A percentile compares a stretch with the other conserved stretches of the same genome.
phyloP scores from a whole-genome alignment of 2,797 vertebrate species.

The Nannoperca australis region DNA sequence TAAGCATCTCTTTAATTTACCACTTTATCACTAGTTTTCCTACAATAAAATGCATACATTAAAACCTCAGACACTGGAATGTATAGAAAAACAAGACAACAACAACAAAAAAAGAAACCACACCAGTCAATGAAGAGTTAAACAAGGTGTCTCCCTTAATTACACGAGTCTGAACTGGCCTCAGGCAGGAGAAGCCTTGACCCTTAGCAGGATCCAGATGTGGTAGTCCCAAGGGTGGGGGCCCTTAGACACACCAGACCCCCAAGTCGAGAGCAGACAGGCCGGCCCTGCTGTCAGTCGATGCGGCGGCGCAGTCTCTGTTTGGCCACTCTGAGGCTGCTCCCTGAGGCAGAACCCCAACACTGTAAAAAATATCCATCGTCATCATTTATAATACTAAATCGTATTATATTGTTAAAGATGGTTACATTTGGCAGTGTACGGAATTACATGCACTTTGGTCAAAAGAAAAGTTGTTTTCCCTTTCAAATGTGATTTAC shows the following conservation, averaged over 20 bases:
- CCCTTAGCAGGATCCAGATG: constrained; percentile 99
- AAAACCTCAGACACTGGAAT: constrained; percentile 61
- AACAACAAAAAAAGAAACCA: constrained; percentile 51
- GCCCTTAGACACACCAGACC: constrained; percentile 82
- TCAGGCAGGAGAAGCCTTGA: constrained; percentile 97
- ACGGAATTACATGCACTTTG: not conserved
- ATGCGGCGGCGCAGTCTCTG: constrained; percentile 80
- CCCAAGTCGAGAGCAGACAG: constrained; percentile 86
- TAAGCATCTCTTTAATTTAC: constrained; percentile 26
- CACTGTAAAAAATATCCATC: constrained; percentile 44
- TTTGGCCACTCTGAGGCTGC: constrained; percentile 77
- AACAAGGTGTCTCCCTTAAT: constrained; percentile 96
- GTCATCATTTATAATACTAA: not conserved
- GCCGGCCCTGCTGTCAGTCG: constrained; percentile 81
- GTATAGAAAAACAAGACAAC: constrained; percentile 52
- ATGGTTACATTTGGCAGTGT: not conserved
- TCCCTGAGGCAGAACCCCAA: constrained; percentile 74
- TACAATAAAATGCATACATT: constrained; percentile 16
- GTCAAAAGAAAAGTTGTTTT: not conserved
- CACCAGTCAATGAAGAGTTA: constrained; percentile 91
- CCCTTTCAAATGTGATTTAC: not conserved
- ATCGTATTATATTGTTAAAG: not conserved
- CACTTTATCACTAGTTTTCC: constrained; percentile 19
- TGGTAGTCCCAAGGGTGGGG: constrained; percentile 91
- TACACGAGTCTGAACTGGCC: constrained; percentile 94